Evolutionary conservation across 2,888 invertebrate genomes (phyloP), one percentile per base, ranked within the genome.

Genomic region (Drosophila melanocephala): DNA sequence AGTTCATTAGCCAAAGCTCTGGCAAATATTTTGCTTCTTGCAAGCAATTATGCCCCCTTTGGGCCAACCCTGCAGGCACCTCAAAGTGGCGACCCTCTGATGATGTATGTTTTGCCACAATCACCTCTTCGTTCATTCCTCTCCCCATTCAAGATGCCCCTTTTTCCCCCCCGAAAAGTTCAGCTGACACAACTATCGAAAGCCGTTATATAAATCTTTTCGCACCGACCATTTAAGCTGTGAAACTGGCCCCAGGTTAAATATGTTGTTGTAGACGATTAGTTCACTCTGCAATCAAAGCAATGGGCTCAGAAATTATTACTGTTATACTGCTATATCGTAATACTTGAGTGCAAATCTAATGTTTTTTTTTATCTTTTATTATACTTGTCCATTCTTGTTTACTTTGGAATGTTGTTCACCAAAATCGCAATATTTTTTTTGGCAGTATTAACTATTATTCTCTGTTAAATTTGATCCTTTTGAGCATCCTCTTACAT

Each of bases 141-240:
- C 64, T 28, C 10, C 22, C 33, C 14, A 33, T 59, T 42, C 42
- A 16, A 58, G n/a, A 33, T 42, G 26, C 2, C 57, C 33, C 10
- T 19, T 33, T 9, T 32, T 26, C 16, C 5, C 19, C 6, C 19
- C 2, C 14, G 28, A 60, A 32, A 62, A 50, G 56, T 53, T 53
- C 30, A 51, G 30, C 69, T 78, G 79, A 66, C 62, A 62, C 69
- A 72, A 75, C 66, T 55, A 75, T 70, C 65, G 68, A 84, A 75
- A 77, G 89, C 85, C 85, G 85, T 85, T 85, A 85, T 75, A 84
- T 89, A 81, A 85, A 86, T 84, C 67, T 65, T 55, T 72, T 79
- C 70, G 66, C 77, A 60, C 57, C 61, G 33, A 59, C 37, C 42
- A 76, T 78, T 77, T 66, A 37, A 79, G 80, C 75, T 83, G 79